Evolutionary conservation across 2,797 vertebrate species (phyloP).

Genomic region (Etheostoma perlongum): DNA sequence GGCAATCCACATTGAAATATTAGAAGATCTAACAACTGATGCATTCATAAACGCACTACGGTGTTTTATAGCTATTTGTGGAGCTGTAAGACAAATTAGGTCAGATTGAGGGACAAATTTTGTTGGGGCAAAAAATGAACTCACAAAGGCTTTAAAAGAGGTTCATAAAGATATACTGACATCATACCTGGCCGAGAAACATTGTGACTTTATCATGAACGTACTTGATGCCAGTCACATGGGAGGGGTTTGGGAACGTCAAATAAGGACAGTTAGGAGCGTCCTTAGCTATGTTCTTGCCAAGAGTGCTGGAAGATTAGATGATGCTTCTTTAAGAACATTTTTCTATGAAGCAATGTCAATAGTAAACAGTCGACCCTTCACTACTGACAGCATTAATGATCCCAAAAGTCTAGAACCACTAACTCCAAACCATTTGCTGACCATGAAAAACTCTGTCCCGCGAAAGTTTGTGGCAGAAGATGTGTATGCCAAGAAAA

Average conservation of each 20-base stretch:
- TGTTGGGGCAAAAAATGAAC: too few relatives aligned
- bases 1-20: too few relatives aligned
- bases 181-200: neutral
- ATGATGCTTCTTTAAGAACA: too few relatives aligned
- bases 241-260: conserved; percentile 22
- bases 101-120: too few relatives aligned
- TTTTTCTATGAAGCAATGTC: conserved; percentile 38
- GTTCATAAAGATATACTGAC: neutral
- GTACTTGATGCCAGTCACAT: conserved; percentile 13
- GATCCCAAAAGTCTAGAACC: neutral
- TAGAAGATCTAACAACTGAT: too few relatives aligned
- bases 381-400: neutral
- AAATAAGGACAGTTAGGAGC: neutral
- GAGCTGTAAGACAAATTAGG: too few relatives aligned
- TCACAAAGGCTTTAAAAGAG: neutral
- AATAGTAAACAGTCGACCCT: conserved; percentile 2
- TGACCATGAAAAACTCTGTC: neutral
- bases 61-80: too few relatives aligned
- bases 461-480: neutral
- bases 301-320: neutral
- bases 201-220: conserved; percentile 15
- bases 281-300: neutral
- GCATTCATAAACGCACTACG: too few relatives aligned
- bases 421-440: conserved; percentile 18
- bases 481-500: too few relatives aligned